These are phyloP conservation scores for Octomys mimax DNA, from an alignment of 2,797 vertebrate genomes.

Conservation along the genomic window DNA sequence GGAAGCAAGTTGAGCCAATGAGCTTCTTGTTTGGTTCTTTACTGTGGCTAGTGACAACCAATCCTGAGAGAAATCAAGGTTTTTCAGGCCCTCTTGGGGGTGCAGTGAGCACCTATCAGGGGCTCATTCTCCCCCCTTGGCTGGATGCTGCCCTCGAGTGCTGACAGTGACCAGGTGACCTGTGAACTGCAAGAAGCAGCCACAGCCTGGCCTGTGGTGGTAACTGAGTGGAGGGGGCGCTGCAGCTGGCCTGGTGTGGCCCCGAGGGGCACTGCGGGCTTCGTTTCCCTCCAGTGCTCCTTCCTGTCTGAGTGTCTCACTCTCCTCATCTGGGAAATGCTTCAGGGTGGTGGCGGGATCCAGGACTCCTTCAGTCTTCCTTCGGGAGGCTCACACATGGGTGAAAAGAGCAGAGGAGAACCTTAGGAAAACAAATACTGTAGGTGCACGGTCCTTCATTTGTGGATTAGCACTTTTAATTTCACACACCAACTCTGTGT, in stretches of 20 bases:
- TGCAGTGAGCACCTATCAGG: not conserved
- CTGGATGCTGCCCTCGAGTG: not conserved
- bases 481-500: not conserved
- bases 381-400: not conserved
- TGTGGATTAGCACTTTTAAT: not conserved
- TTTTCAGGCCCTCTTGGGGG: not conserved
- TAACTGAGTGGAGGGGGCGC: rapidly evolving
- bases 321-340: not conserved
- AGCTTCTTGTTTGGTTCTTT: not conserved
- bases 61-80: not conserved
- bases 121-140: not conserved
- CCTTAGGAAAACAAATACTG: not conserved
- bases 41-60: not conserved
- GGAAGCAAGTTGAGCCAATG: not conserved
- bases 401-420: not conserved
- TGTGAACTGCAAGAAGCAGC: not conserved
- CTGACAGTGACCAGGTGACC: not conserved
- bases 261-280: too few relatives aligned
- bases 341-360: not conserved
- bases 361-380: not conserved
- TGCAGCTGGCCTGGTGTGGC: conserved; percentile 10
- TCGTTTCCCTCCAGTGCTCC: rapidly evolving
- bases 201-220: not conserved
- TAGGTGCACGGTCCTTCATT: not conserved
- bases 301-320: not conserved